These are phyloP conservation scores for Drosophila helvetica DNA, from an alignment of 2,888 invertebrate species.

Conservation along the genomic window DNA sequence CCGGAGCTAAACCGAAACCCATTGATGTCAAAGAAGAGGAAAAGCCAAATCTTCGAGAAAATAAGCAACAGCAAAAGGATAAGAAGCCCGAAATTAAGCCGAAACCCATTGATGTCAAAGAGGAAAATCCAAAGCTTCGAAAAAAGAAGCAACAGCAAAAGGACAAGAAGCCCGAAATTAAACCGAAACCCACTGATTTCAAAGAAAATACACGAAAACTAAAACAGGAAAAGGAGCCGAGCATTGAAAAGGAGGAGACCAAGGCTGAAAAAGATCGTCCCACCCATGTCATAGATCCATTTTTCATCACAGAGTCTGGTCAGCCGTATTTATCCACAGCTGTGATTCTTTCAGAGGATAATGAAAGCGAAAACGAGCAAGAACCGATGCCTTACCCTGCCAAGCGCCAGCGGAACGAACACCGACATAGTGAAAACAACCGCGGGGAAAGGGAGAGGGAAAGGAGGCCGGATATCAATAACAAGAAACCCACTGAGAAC, in stretches of 20 bases:
- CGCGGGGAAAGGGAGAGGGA: neutral
- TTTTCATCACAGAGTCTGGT: slow-evolving; percentile 82
- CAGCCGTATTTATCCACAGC: slow-evolving; percentile 82
- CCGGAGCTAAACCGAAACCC: neutral
- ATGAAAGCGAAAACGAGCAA: slow-evolving; percentile 45
- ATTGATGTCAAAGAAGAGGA: neutral
- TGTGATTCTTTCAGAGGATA: slow-evolving; percentile 59
- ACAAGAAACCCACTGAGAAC: slow-evolving; percentile 33
- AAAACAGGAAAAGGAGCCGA: slow-evolving; percentile 1
- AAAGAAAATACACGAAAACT: slow-evolving; percentile 2
- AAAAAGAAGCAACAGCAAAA: neutral
- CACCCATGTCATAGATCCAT: slow-evolving; percentile 78
- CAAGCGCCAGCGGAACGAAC: slow-evolving; percentile 13
- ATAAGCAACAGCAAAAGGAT: neutral
- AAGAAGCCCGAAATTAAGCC: neutral
- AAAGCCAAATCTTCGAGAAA: neutral
- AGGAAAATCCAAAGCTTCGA: neutral
- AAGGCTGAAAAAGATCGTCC: slow-evolving; percentile 38
- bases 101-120: neutral
- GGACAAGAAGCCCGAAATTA: neutral
- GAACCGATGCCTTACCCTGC: slow-evolving; percentile 11
- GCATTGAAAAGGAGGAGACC: slow-evolving; percentile 13
- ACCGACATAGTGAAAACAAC: slow-evolving; percentile 2
- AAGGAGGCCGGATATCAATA: slow-evolving; percentile 6
- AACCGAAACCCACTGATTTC: neutral